Evolutionary conservation across 2,888 invertebrate genomes (phyloP).

Genomic region (Tricholauxania praeusta): DNA sequence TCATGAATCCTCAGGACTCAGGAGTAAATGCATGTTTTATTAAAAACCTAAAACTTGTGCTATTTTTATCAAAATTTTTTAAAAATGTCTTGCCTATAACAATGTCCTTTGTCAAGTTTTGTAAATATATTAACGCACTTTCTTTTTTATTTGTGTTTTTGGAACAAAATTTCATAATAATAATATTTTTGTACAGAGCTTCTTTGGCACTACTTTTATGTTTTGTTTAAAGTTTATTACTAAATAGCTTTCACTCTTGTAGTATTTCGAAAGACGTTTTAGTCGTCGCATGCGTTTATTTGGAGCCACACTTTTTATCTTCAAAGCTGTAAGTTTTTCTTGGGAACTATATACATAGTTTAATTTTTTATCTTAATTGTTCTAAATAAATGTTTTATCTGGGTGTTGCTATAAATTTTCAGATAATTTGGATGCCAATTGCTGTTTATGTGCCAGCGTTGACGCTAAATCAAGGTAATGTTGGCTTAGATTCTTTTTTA

Average conservation of each 20-base stretch:
- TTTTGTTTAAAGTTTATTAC: not conserved
- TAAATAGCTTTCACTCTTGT: constrained; percentile 49
- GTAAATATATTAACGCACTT: no score
- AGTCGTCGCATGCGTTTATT: constrained; percentile 77
- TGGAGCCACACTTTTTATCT: constrained; percentile 77
- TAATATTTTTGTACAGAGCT: no score
- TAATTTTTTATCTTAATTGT: not conserved
- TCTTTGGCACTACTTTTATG: no score
- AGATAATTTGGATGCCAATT: constrained; percentile 64
- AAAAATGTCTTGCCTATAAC: no score
- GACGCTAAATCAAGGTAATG: constrained; percentile 80
- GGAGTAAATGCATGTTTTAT: no score
- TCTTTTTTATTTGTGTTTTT: no score
- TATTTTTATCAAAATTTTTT: no score
- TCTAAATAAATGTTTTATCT: not conserved
- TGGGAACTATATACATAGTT: not conserved
- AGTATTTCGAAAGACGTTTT: constrained; percentile 80
- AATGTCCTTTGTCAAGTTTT: no score
- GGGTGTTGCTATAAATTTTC: constrained; percentile 16
- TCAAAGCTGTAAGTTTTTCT: constrained; percentile 74
- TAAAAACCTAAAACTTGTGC: no score
- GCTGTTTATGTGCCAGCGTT: constrained; percentile 80
- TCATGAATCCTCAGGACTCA: no score
- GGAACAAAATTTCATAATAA: no score
- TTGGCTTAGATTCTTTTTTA: no score